Evolutionary conservation across 2,113 vertebrate genomes (phyloP).

Genomic region (Ovis canadensis): DNA sequence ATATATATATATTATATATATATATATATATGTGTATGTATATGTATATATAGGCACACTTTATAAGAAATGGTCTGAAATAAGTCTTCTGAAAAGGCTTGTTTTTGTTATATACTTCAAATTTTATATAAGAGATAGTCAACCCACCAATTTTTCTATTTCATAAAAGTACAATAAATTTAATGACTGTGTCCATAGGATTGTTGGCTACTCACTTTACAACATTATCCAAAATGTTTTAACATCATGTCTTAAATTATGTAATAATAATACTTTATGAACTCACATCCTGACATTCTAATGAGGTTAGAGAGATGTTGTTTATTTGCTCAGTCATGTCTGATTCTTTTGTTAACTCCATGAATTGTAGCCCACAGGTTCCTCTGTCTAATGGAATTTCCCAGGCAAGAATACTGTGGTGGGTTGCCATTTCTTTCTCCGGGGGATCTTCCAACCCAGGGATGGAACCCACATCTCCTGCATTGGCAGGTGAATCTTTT

Average conservation of each 20-base stretch:
- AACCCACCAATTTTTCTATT: neutral
- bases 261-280: neutral
- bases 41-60: neutral
- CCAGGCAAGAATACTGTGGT: neutral
- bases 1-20: no score
- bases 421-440: neutral
- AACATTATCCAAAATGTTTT: neutral
- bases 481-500: neutral
- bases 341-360: neutral
- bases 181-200: neutral
- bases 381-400: neutral
- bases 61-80: neutral
- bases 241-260: neutral
- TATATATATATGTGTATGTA: no score
- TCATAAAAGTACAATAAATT: neutral
- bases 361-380: neutral
- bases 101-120: neutral
- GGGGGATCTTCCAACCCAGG: neutral
- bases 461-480: neutral
- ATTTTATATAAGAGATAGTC: neutral
- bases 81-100: neutral
- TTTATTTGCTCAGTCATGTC: neutral
- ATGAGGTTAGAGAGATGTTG: neutral
- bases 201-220: neutral
- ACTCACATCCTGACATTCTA: neutral